Evolutionary conservation across 2,113 vertebrate species (phyloP).

Genomic region (Phocoena sinus): DNA sequence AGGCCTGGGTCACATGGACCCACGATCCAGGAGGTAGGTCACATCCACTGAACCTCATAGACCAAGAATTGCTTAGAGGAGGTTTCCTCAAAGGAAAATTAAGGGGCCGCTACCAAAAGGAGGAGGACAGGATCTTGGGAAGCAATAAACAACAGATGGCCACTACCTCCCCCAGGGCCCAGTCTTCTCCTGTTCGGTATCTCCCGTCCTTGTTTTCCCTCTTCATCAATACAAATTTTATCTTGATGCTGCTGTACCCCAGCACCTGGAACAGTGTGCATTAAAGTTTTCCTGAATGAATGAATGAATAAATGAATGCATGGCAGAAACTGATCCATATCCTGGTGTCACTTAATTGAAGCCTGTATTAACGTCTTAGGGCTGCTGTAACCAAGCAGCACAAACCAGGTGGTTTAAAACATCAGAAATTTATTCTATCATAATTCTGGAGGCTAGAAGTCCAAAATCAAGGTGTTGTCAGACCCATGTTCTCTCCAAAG

Average conservation of each 20-base stretch:
- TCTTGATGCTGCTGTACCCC: too few relatives aligned
- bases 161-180: neutral
- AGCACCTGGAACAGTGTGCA: neutral
- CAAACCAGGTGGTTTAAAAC: rapidly evolving
- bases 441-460: neutral
- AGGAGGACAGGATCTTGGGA: neutral
- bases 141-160: neutral
- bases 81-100: neutral
- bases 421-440: rapidly evolving
- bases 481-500: neutral
- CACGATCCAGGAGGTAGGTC: neutral
- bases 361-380: neutral
- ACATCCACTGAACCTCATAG: neutral
- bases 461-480: neutral
- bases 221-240: too few relatives aligned
- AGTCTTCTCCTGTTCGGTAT: neutral
- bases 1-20: neutral
- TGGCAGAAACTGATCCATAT: neutral
- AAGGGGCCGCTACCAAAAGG: neutral
- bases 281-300: neutral
- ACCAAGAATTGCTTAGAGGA: too few relatives aligned
- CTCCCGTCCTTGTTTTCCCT: neutral
- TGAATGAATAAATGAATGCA: neutral
- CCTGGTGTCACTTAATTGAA: neutral
- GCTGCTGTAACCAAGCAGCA: too few relatives aligned